A percentile compares a stretch with the other conserved stretches of the same genome.
Evolutionary conservation across 2,113 vertebrate genomes (phyloP).

Genomic region (Muntiacus reevesi): DNA sequence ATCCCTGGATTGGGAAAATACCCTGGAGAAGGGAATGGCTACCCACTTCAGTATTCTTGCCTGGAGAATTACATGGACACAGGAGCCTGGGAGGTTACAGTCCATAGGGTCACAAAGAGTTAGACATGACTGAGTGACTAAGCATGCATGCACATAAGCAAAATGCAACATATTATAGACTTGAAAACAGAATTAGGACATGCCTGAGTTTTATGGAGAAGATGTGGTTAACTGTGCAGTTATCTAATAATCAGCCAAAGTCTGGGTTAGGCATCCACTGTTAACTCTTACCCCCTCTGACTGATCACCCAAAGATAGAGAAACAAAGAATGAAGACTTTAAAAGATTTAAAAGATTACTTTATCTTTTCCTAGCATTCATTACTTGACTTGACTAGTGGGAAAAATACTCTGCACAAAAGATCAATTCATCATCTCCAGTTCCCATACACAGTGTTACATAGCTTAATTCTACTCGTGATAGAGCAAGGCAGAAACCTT

Average conservation of each 20-base stretch:
- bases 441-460: background rate
- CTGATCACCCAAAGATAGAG: background rate
- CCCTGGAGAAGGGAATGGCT: background rate
- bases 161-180: background rate
- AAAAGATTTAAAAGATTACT: background rate
- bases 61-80: background rate
- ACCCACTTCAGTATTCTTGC: background rate
- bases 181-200: background rate
- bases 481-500: background rate
- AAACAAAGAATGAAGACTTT: background rate
- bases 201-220: background rate
- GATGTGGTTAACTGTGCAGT: background rate
- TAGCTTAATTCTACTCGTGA: background rate
- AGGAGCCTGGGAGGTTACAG: background rate
- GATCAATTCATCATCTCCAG: background rate
- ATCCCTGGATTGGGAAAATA: background rate
- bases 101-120: background rate
- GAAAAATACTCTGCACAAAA: background rate
- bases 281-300: background rate
- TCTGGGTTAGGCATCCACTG: constrained; percentile 12
- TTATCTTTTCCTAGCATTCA: background rate
- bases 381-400: background rate
- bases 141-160: background rate
- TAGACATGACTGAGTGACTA: background rate
- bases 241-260: constrained; percentile 54